Evolutionary conservation across 1,140 invertebrate species (phyloP), one percentile per base, ranked within the genome.

Genomic region (Heliconius nattereri): DNA sequence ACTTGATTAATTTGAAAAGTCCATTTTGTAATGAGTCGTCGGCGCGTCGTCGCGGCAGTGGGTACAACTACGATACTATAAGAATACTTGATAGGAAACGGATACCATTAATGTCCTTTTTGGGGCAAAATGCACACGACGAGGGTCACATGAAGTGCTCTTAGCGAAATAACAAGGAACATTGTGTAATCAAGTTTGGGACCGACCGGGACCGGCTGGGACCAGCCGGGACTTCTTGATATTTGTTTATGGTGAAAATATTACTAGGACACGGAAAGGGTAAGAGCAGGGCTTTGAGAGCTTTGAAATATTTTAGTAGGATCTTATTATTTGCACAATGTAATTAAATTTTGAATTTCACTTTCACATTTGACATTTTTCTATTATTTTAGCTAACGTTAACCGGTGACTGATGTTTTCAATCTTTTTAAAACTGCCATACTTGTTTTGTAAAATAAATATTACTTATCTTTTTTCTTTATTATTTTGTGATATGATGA

Each of bases 31-130:
- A 60, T 60, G 20, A 26, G 9, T 23, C 9, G 20, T 23, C 54
- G n/a, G 20, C 54, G 8, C 54, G 54, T 60, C 52, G 40, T 16
- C 40, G 40, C 9, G 9, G 13, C 40, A 16, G 40, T 35, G 32
- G 5, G 32, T 45, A 45, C 40, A 45, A 13, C 40, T 45, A 16
- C 13, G 32, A n/a, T n/a, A n/a, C n/a, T n/a, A n/a, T n/a, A n/a
- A n/a, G n/a, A n/a, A n/a, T n/a, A n/a, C n/a, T n/a, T 66, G 29
- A 66, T 66, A 13, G 60, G 60, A 66, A 66, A 72, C 71, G 35
- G 71, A 72, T 72, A 72, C 71, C 71, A 40, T 72, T 37, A 72
- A n/a, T 72, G 71, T 71, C 71, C 71, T 71, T 71, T 71, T 71
- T 71, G 71, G 32, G n/a, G 9, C 32, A 37, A 71, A 71, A 37